A percentile compares a stretch with the other conserved stretches of the same genome.
Evolutionary conservation across 2,888 invertebrate genomes (phyloP).

Genomic region (Chymomyza fuscimana): DNA sequence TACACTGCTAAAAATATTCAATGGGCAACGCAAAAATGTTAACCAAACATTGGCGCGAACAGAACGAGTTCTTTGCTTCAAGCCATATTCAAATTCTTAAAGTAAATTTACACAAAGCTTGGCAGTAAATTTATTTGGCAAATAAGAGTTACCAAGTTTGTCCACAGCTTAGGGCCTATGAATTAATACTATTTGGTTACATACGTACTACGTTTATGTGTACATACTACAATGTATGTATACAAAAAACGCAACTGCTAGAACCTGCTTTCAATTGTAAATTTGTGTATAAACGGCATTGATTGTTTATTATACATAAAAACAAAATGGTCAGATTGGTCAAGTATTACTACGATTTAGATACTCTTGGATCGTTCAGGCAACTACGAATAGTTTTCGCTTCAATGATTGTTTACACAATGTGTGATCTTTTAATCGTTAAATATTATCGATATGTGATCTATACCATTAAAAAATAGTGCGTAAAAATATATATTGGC

Average conservation of each 20-base stretch:
- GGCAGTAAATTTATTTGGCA: background rate
- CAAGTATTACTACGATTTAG: background rate
- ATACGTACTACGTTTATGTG: background rate
- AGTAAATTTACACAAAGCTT: background rate
- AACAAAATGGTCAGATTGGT: background rate
- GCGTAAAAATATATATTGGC: too few species aligned
- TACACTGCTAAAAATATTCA: constrained; percentile 14
- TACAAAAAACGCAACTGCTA: background rate
- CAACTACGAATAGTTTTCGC: too few species aligned
- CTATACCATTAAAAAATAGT: too few species aligned
- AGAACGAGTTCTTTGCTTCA: background rate
- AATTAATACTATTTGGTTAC: background rate
- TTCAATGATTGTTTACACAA: background rate
- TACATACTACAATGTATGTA: background rate
- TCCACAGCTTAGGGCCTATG: background rate
- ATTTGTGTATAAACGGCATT: background rate
- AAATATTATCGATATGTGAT: too few species aligned
- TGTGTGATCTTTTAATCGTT: background rate
- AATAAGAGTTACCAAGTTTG: background rate
- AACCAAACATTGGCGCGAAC: background rate
- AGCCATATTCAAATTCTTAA: background rate
- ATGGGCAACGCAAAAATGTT: background rate
- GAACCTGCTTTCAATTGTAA: background rate
- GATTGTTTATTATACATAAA: background rate
- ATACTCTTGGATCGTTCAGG: background rate